Percentiles rank a stretch among this genome's conserved stretches.
phyloP scores from a whole-genome alignment of 2,797 vertebrate species.

The Anolis apletophallus region DNA sequence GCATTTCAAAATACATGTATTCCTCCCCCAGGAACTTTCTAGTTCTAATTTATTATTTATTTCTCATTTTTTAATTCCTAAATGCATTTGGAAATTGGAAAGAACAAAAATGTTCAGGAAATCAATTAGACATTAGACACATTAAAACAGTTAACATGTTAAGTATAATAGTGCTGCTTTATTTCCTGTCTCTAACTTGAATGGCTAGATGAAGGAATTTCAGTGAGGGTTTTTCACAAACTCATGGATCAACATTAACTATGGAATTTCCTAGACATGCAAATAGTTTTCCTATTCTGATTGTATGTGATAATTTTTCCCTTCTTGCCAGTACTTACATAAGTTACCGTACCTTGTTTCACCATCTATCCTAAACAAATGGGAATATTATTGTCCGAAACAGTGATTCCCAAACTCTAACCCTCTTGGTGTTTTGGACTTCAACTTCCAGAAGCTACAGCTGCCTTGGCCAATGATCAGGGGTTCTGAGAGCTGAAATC shows the following conservation, averaged over 20 bases:
- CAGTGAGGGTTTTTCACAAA: slow-evolving; percentile 34
- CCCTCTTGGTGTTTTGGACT: no score
- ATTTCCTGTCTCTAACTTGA: slow-evolving; percentile 55
- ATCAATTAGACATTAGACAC: slow-evolving; percentile 10
- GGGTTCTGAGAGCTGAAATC: no score
- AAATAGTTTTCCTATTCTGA: slow-evolving; percentile 41
- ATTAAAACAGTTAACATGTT: slow-evolving; percentile 41
- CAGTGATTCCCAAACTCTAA: no score
- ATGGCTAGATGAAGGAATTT: slow-evolving; percentile 50
- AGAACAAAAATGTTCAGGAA: slow-evolving; percentile 43
- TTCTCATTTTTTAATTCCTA: no score
- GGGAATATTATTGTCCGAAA: slow-evolving; percentile 38
- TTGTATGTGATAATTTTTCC: slow-evolving; percentile 43
- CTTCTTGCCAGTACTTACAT: slow-evolving; percentile 48
- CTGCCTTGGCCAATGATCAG: no score
- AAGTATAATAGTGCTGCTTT: slow-evolving; percentile 34
- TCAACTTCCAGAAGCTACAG: no score
- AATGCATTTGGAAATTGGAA: slow-evolving; percentile 17
- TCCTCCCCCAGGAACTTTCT: not conserved
- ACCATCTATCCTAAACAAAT: slow-evolving; percentile 71
- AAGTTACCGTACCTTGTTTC: slow-evolving; percentile 54
- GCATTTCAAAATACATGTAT: not conserved
- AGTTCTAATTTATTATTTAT: not conserved
- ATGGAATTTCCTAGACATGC: not conserved
- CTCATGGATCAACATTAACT: slow-evolving; percentile 44